phyloP scores from a whole-genome alignment of 2,888 invertebrate species.

The Plutella xylostella region DNA sequence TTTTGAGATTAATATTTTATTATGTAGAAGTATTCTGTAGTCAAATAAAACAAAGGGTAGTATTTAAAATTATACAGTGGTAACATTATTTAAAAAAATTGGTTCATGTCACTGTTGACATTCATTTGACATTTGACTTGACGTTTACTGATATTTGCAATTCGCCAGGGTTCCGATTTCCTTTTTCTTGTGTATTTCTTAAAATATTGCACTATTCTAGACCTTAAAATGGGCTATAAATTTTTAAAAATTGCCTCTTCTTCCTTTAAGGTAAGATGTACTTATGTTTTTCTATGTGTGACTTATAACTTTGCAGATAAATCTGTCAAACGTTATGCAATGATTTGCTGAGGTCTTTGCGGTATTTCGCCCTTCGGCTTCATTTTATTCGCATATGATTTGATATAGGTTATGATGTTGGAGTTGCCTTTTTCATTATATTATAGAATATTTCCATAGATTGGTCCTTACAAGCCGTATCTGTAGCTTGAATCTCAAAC shows the following conservation, averaged over 20 bases:
- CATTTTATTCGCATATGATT: too few species aligned
- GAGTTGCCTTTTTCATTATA: too few species aligned
- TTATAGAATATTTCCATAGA: too few species aligned
- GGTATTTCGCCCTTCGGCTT: background rate
- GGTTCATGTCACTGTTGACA: slow-evolving; percentile 1
- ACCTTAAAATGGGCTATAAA: slow-evolving; percentile 49
- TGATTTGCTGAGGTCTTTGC: slow-evolving; percentile 17
- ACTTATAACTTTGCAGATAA: background rate
- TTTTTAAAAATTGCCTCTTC: slow-evolving; percentile 53
- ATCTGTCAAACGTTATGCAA: slow-evolving; percentile 50
- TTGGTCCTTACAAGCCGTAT: too few species aligned
- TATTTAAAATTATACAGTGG: too few species aligned
- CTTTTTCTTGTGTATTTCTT: slow-evolving; percentile 21
- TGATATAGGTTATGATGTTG: too few species aligned
- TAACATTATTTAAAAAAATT: too few species aligned
- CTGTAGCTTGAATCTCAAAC: too few species aligned
- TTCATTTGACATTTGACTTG: background rate
- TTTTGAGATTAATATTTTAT: too few species aligned
- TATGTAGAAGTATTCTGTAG: too few species aligned
- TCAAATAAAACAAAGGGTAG: too few species aligned
- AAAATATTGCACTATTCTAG: slow-evolving; percentile 19
- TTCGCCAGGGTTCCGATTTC: slow-evolving; percentile 37
- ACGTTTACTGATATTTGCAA: slow-evolving; percentile 12
- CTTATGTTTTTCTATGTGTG: background rate
- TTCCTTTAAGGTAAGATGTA: slow-evolving; percentile 45